Conservation (phyloP, 2,797 vertebrate species). For the Labeo calbasu region DNA sequence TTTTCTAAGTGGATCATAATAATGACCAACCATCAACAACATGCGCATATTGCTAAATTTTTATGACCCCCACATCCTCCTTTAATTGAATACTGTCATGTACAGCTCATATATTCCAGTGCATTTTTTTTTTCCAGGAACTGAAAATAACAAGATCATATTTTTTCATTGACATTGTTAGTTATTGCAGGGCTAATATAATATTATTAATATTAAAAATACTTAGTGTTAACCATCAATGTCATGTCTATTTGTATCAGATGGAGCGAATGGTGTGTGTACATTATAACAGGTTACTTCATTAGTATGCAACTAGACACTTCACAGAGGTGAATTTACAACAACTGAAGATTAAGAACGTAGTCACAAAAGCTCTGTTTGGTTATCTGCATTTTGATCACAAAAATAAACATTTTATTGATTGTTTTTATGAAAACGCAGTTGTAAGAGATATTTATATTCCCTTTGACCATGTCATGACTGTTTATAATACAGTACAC, state of each 20-base stretch:
- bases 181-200: not conserved
- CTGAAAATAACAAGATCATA: not conserved
- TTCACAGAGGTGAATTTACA: not conserved
- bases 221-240: not conserved
- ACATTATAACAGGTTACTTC: conserved; percentile 42
- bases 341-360: not conserved
- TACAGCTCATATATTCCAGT: not conserved
- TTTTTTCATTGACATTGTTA: not conserved
- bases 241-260: not conserved
- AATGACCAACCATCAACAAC: not conserved
- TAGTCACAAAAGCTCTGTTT: not conserved
- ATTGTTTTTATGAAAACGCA: not conserved
- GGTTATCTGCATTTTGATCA: not conserved
- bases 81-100: not conserved
- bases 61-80: conserved; percentile 40
- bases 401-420: not conserved
- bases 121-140: conserved; percentile 5
- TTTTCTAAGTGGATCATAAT: not conserved
- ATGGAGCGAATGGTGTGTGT: conserved; percentile 30
- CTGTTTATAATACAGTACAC: not conserved
- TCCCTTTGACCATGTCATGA: not conserved
- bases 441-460: not conserved
- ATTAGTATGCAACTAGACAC: conserved; percentile 28
- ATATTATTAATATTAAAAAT: not conserved
- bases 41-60: not conserved